Evolutionary conservation across 2,113 vertebrate genomes (phyloP).

Genomic region (Notarius quadriscutis): DNA sequence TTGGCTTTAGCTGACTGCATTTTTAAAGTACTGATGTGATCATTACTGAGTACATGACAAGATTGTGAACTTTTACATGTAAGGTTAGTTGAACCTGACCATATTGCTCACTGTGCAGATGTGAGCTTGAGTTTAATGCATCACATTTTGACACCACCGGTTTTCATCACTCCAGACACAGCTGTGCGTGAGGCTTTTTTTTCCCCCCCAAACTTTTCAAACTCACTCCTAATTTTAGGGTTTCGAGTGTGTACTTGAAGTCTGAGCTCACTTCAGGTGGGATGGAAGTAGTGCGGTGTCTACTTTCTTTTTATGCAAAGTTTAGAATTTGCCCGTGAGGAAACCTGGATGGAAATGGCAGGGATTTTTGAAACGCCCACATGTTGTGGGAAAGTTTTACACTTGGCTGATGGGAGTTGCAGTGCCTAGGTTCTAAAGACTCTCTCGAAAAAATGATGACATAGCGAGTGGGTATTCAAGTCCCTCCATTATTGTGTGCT

Average conservation of each 20-base stretch:
- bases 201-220: background rate
- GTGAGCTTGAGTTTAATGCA: background rate
- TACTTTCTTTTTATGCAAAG: conserved; percentile 21
- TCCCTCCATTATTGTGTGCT: background rate
- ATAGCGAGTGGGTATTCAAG: background rate
- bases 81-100: background rate
- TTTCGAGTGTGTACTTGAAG: background rate
- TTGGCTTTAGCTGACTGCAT: background rate
- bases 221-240: background rate
- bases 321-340: conserved; percentile 9
- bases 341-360: conserved; percentile 8
- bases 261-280: background rate
- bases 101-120: background rate
- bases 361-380: conserved; percentile 5
- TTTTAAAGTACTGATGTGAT: background rate
- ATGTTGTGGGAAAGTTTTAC: conserved; percentile 8
- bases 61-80: no score
- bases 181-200: background rate
- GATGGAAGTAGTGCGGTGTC: conserved; percentile 6
- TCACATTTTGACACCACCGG: background rate
- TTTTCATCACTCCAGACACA: background rate
- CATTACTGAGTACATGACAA: background rate
- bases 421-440: conserved; percentile 9
- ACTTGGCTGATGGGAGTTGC: conserved; percentile 13
- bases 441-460: conserved; percentile 26